Evolutionary conservation across 2,888 invertebrate species (phyloP), one percentile per base, ranked within the genome.

Genomic region (Meteorus colon): DNA sequence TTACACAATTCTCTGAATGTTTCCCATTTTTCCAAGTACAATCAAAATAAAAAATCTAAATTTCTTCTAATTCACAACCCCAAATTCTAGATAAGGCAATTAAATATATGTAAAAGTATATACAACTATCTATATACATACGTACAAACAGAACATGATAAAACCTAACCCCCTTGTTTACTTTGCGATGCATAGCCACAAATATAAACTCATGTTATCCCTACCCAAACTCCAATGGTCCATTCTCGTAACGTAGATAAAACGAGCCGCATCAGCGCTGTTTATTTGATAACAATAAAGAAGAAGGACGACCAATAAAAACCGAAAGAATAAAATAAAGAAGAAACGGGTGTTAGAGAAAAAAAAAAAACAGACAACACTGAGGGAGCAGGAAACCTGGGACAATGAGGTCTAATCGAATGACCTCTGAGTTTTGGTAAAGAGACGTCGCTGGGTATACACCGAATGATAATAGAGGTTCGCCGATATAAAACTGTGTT

Each of bases 281-380:
- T 76, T 76, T 72, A 76, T 76, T 76, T 67, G 72, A 72, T 68
- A 76, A 76, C 51, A 76, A 71, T 75, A 66, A 75, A 75, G 4
- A 31, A 34, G 27, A 67, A 48, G 24, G 73, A 29, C 34, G 27
- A 59, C 37, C 19, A 6, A 8, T n/a, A 24, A 55, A n/a, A 27
- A 55, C 12, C 27, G 62, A 34, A 8, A 34, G 34, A 34, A 34
- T 6, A 34, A 34, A 34, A 34, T 34, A 34, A 19, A 24, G n/a
- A 66, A 60, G 48, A 68, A 29, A 67, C n/a, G 19, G 4, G 34
- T 41, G 41, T 41, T 41, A 10, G 10, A 45, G 24, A 41, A 24
- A 66, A 24, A 10, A 3, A 45, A 41, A 41, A 24, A 66, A 24
- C 24, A 5, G 19, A 66, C 41, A 14, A 63, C 41, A 24, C 14